Percentiles rank a stretch among this genome's conserved stretches.
Evolutionary conservation across 2,113 vertebrate genomes (phyloP).

Genomic region (Thunnus maccoyii): DNA sequence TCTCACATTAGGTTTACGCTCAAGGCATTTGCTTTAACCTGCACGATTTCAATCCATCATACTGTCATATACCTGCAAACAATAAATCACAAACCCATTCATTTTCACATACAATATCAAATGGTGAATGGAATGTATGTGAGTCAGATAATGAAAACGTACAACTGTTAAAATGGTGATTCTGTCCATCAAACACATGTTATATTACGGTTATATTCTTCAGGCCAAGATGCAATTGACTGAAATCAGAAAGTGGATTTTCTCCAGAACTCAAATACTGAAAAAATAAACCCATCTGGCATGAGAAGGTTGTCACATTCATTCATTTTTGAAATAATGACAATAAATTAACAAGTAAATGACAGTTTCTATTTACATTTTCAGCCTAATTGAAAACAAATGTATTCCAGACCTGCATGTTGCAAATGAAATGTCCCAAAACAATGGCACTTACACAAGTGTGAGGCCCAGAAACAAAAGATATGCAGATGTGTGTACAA

Average conservation of each 20-base stretch:
- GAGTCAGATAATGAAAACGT: slow-evolving; percentile 8
- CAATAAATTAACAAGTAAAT: slow-evolving; percentile 16
- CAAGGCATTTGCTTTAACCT: slow-evolving; percentile 47
- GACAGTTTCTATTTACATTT: slow-evolving; percentile 25
- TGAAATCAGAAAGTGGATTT: slow-evolving; percentile 30
- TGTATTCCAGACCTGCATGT: slow-evolving; percentile 1
- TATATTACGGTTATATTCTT: slow-evolving; percentile 6
- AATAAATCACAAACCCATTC: slow-evolving; percentile 15
- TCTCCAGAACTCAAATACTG: slow-evolving; percentile 27
- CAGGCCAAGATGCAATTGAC: slow-evolving; percentile 7
- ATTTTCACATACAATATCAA: slow-evolving; percentile 10
- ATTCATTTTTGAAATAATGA: slow-evolving; percentile 32
- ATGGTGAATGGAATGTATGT: slow-evolving; percentile 10
- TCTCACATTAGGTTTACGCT: slow-evolving; percentile 38
- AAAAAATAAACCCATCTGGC: slow-evolving; percentile 29
- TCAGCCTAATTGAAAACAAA: slow-evolving; percentile 50
- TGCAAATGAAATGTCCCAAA: slow-evolving; percentile 46
- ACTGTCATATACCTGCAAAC: not conserved
- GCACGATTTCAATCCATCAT: slow-evolving; percentile 31
- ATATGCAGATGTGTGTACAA: slow-evolving; percentile 4
- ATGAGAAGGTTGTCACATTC: slow-evolving; percentile 58
- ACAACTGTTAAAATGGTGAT: not conserved
- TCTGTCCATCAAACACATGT: slow-evolving; percentile 16
- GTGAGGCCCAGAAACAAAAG: slow-evolving; percentile 13
- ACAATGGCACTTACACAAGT: slow-evolving; percentile 29